Evolutionary conservation across 2,888 invertebrate genomes (phyloP), one percentile per base, ranked within the genome.

Genomic region (Parelbella ahira): DNA sequence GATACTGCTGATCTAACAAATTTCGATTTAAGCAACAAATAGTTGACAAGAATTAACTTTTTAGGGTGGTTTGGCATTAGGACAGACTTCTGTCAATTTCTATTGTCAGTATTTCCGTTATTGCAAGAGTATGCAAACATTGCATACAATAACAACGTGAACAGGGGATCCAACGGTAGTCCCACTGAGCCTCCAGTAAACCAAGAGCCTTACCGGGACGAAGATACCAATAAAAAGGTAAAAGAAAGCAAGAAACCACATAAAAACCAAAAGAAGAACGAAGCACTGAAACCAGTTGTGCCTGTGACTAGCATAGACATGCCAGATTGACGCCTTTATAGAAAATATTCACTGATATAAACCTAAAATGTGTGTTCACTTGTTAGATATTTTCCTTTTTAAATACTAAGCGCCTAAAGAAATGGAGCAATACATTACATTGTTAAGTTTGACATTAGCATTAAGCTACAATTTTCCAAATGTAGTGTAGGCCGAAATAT

Each of bases 51-150:
- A n/a, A n/a, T 36, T 28, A 23, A 47, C 54, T 60, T 89, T 90
- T 43, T 80, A 97, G 97, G 98, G 98, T 98, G 98, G 99, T 99
- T 99, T 80, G 99, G 98, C 37, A 95, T 99, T 58, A 91, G 98
- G 33, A 97, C 97, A 88, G 98, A 98, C 70, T 97, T 99, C 75
- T 98, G 98, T 72, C 96, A 96, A 61, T 98, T 98, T 78, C 89
- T 99, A n/a, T 88, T 99, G 18, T 95, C 96, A 37, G 92, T 95
- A 6, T 98, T 97, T 82, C 99, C 99, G 0, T 90, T 97, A 49
- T 89, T 99, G 27, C 98, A 98, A 88, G 98, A 99, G 70, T 99
- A 99, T 76, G 99, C 98, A 9, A 99, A 99, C 80, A 98, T 99
- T 56, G 97, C 98, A 3, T 99, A 99, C 78, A 93, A 92, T 74